Conservation (phyloP, 2,888 invertebrate genomes). For the Melanostoma scalare region DNA sequence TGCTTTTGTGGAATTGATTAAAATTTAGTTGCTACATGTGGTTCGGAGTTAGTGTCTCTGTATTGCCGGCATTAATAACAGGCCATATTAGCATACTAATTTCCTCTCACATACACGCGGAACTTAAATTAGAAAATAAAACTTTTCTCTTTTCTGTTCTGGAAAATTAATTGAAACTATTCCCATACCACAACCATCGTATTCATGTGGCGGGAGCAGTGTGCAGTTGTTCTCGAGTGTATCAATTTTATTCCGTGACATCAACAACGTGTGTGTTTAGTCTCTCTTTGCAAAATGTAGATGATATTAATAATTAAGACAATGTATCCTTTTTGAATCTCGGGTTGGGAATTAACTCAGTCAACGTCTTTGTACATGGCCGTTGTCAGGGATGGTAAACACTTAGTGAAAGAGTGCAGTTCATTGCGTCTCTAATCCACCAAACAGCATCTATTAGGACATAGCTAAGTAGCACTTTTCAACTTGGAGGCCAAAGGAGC, state of each 20-base stretch:
- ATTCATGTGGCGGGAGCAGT: no score
- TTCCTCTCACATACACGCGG: conserved; percentile 30
- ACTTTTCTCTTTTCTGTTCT: neutral
- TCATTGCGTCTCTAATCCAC: conserved; percentile 41
- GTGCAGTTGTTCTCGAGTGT: no score
- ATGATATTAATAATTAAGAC: conserved; percentile 64
- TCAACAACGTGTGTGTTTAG: no score
- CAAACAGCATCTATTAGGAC: conserved; percentile 63
- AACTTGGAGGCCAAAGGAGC: neutral
- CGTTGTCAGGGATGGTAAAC: conserved; percentile 40
- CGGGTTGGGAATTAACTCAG: neutral
- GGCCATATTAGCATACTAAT: conserved; percentile 37
- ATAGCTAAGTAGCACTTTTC: conserved; percentile 23
- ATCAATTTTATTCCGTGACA: no score
- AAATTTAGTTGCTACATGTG: conserved; percentile 1
- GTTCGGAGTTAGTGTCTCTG: conserved; percentile 2
- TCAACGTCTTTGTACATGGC: neutral
- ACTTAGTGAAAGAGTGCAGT: conserved; percentile 54
- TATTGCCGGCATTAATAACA: conserved; percentile 31
- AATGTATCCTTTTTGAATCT: conserved; percentile 50
- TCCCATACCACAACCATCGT: neutral
- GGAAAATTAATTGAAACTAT: conserved; percentile 28
- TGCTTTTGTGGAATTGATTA: conserved; percentile 20
- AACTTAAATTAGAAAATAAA: conserved; percentile 10
- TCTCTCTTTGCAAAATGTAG: neutral